These are phyloP conservation scores for Philhelius pedissequus DNA, from an alignment of 2,888 invertebrate species.

Conservation along the genomic window DNA sequence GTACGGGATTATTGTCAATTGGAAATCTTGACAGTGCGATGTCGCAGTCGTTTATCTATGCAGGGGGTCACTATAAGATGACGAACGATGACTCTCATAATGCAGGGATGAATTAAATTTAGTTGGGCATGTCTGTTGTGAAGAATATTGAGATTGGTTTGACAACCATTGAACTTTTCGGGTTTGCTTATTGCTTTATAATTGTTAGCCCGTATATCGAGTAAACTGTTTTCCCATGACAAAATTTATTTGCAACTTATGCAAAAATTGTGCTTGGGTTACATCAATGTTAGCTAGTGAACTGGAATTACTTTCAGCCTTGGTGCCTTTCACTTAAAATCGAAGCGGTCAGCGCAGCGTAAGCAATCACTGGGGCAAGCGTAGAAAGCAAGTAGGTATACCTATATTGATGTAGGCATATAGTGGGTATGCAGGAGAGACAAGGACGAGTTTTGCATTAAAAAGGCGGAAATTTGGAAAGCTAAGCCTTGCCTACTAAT, in stretches of 20 bases:
- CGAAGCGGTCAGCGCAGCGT: too few relatives aligned
- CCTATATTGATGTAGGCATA: too few relatives aligned
- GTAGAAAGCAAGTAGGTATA: too few relatives aligned
- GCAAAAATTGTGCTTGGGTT: neutral
- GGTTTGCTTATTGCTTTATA: neutral
- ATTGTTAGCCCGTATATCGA: neutral
- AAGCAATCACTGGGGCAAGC: too few relatives aligned
- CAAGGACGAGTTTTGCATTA: too few relatives aligned
- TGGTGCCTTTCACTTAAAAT: neutral
- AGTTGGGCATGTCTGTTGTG: neutral
- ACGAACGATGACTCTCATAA: neutral
- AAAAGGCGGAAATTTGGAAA: too few relatives aligned
- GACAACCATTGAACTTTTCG: neutral
- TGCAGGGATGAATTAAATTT: neutral
- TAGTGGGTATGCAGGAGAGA: too few relatives aligned
- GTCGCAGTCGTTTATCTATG: slow-evolving; percentile 34
- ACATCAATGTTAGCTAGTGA: neutral
- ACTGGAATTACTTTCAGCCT: neutral
- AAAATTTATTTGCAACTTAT: neutral
- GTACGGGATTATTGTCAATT: slow-evolving; percentile 42
- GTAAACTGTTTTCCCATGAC: neutral
- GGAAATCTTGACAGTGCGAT: slow-evolving; percentile 11
- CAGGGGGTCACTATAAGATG: slow-evolving; percentile 34
- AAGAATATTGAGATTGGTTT: neutral
- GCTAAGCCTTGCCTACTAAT: too few relatives aligned